phyloP scores from a whole-genome alignment of 1,140 invertebrate genomes.

The Ips nitidus region DNA sequence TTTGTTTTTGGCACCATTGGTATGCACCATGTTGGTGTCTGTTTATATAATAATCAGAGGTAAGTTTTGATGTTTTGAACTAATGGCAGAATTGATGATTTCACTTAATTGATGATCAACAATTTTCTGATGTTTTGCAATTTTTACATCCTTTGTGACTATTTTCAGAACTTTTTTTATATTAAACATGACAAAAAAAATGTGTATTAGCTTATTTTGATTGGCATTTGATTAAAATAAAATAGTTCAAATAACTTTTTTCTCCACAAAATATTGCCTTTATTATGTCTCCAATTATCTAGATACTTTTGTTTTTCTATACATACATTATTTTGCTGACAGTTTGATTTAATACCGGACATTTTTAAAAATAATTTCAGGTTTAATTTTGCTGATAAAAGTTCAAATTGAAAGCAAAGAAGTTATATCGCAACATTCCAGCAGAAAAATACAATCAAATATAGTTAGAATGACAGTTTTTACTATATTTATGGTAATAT shows the following conservation, averaged over 20 bases:
- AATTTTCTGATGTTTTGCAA: too few species aligned
- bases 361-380: conserved; percentile 52
- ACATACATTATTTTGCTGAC: too few species aligned
- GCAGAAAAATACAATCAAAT: conserved; percentile 78
- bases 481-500: conserved; percentile 70
- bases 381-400: conserved; percentile 72
- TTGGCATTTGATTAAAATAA: not conserved
- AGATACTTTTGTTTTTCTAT: too few species aligned
- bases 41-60: conserved; percentile 80
- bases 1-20: conserved; percentile 79
- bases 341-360: too few species aligned
- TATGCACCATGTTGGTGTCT: conserved; percentile 67
- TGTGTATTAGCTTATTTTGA: too few species aligned
- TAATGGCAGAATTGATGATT: too few species aligned
- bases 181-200: not conserved
- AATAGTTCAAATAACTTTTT: too few species aligned
- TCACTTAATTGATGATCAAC: too few species aligned
- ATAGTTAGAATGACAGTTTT: conserved; percentile 80
- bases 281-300: too few species aligned
- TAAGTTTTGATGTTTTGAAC: conserved; percentile 47
- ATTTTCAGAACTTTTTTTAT: too few species aligned
- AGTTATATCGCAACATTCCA: conserved; percentile 77
- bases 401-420: conserved; percentile 78
- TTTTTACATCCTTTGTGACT: too few species aligned
- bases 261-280: not conserved